Conservation (phyloP, 2,113 vertebrate genomes). For the Brachyhypopomus occidentalis region DNA sequence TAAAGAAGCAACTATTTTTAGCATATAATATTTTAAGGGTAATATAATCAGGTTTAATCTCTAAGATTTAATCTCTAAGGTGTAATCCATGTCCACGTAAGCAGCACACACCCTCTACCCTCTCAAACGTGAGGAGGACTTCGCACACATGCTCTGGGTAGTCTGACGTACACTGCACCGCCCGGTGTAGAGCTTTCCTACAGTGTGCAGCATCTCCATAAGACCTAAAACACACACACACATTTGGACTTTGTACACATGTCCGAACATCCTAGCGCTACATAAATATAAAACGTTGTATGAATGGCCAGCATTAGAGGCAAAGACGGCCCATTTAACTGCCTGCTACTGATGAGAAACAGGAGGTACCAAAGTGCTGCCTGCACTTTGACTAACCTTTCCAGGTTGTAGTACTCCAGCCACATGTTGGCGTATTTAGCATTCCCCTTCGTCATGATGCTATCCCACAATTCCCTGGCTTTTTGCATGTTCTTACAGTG, state of each 20-base stretch:
- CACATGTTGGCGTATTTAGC: constrained; percentile 98
- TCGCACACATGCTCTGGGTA: constrained; percentile 97
- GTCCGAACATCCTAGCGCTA: too few relatives aligned
- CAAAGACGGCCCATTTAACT: too few relatives aligned
- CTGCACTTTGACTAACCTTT: constrained; percentile 82
- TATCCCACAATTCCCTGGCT: constrained; percentile 96
- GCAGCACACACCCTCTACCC: constrained; percentile 85
- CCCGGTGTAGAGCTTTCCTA: constrained; percentile 91
- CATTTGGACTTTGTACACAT: not conserved
- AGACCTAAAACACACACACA: constrained; percentile 71
- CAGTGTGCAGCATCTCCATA: constrained; percentile 89
- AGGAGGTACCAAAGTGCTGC: too few relatives aligned
- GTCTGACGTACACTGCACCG: constrained; percentile 93
- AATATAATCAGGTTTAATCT: too few relatives aligned
- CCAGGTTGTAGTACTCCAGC: constrained; percentile 96
- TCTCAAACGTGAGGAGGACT: constrained; percentile 92
- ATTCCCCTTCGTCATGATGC: constrained; percentile 97
- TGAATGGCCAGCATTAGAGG: too few relatives aligned
- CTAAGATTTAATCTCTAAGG: too few relatives aligned
- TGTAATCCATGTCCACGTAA: too few relatives aligned
- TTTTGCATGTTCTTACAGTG: constrained; percentile 98
- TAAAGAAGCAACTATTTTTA: not conserved
- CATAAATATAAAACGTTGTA: too few relatives aligned
- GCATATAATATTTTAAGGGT: too few relatives aligned
- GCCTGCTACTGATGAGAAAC: too few relatives aligned